Conservation (phyloP, 2,888 invertebrate genomes). For the Melanostoma scalare region DNA sequence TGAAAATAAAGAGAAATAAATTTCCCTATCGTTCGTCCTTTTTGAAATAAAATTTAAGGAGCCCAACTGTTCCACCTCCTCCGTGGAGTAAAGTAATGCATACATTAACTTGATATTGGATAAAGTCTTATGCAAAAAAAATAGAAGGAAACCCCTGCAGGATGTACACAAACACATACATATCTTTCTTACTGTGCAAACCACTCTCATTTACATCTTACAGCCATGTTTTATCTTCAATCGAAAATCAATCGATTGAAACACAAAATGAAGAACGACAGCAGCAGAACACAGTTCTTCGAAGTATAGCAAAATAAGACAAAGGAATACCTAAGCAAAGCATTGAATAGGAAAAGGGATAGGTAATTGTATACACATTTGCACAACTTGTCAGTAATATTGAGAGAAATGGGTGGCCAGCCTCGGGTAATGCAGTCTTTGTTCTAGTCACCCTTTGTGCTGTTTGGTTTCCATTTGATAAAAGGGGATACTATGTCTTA, state of each 20-base stretch:
- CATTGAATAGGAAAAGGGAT: neutral
- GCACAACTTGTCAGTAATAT: constrained; percentile 21
- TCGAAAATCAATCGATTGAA: constrained; percentile 64
- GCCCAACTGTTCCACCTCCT: constrained; percentile 42
- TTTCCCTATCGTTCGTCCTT: constrained; percentile 1
- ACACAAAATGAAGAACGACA: constrained; percentile 41
- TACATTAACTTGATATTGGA: constrained; percentile 26
- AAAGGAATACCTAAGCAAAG: constrained; percentile 19
- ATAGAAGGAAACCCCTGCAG: constrained; percentile 1
- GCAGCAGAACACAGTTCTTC: neutral
- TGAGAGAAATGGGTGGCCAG: constrained; percentile 5
- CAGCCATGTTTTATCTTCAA: constrained; percentile 63
- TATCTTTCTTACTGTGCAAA: constrained; percentile 46
- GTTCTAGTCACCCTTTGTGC: constrained; percentile 23
- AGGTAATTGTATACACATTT: constrained; percentile 39
- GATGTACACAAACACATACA: constrained; percentile 29
- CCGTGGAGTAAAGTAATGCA: constrained; percentile 19
- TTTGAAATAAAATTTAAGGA: constrained; percentile 24
- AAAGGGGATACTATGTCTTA: constrained; percentile 27
- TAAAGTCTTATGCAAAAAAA: constrained; percentile 16
- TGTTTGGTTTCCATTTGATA: constrained; percentile 23
- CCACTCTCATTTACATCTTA: constrained; percentile 55
- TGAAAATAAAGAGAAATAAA: neutral
- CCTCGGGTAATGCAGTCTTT: constrained; percentile 34
- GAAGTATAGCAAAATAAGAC: constrained; percentile 2